Conservation (phyloP, 2,797 vertebrate genomes). For the Salarias fasciatus region DNA sequence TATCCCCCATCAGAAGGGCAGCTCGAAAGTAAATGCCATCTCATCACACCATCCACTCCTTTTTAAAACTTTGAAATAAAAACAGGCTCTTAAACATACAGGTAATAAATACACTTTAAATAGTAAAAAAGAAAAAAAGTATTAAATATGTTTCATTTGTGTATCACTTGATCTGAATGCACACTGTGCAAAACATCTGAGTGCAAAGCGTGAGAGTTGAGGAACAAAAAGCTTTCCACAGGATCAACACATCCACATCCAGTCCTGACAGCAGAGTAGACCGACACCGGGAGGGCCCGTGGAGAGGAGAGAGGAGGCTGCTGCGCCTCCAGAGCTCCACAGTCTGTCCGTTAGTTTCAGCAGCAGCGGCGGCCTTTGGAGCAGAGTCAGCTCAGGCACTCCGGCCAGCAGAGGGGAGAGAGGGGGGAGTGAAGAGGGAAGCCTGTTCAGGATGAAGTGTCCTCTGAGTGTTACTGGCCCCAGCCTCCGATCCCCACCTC, state of each 20-base stretch:
- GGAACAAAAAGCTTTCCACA: conserved; percentile 26
- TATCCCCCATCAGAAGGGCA: conserved; percentile 20
- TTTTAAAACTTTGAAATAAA: conserved; percentile 43
- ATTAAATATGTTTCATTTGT: conserved; percentile 68
- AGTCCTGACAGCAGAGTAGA: conserved; percentile 49
- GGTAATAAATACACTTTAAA: conserved; percentile 77
- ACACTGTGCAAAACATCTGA: conserved; percentile 39
- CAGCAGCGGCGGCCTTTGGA: conserved; percentile 22
- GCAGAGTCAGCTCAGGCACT: conserved; percentile 39
- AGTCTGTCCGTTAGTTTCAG: conserved; percentile 31
- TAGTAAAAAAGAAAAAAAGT: no score
- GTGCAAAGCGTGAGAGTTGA: conserved; percentile 64
- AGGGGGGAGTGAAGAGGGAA: background rate
- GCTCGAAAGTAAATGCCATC: conserved; percentile 22
- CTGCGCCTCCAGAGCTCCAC: conserved; percentile 42
- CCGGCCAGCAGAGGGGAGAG: background rate
- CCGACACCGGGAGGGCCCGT: conserved; percentile 46
- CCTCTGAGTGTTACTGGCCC: conserved; percentile 82
- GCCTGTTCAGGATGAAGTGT: background rate
- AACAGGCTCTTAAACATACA: conserved; percentile 41
- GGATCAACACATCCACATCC: conserved; percentile 59
- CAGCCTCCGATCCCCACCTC: conserved; percentile 93
- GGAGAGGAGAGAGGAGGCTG: conserved; percentile 29
- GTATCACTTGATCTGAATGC: conserved; percentile 46
- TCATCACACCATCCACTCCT: conserved; percentile 32